Evolutionary conservation across 2,113 vertebrate genomes (phyloP).

Genomic region (Antigone vipio): DNA sequence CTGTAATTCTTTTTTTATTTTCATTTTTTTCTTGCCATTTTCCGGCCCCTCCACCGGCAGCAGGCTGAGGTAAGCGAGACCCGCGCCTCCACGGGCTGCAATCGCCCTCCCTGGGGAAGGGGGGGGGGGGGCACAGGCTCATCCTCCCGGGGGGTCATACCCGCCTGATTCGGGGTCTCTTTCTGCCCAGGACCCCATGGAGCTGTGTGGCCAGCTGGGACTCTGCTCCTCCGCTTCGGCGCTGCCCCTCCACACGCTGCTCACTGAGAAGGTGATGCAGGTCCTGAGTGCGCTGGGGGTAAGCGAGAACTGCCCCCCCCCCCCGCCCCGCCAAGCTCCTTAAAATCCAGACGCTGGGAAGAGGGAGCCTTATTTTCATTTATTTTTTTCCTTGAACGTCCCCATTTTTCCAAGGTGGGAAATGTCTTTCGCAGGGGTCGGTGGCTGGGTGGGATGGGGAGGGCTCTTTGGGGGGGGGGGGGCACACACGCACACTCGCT

Average conservation of each 20-base stretch:
- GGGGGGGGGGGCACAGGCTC: neutral
- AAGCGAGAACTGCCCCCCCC: neutral
- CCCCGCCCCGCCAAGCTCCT: neutral
- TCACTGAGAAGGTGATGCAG: conserved; percentile 61
- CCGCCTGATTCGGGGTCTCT: neutral
- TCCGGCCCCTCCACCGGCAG: neutral
- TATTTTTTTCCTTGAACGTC: too few relatives aligned
- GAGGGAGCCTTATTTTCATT: neutral
- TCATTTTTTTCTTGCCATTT: conserved; percentile 1
- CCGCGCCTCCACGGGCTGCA: accelerated
- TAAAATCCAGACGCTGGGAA: neutral
- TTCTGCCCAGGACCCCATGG: conserved; percentile 75
- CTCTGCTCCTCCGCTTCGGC: conserved; percentile 75
- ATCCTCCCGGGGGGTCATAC: too few relatives aligned
- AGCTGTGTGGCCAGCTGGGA: conserved; percentile 77
- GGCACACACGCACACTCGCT: too few relatives aligned
- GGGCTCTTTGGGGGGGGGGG: too few relatives aligned
- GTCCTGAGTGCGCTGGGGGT: conserved; percentile 23
- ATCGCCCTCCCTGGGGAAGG: neutral
- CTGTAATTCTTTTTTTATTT: conserved; percentile 25
- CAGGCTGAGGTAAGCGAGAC: conserved; percentile 68
- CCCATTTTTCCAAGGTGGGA: neutral
- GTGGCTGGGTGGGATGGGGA: neutral
- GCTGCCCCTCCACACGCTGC: conserved; percentile 73
- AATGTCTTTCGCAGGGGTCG: too few relatives aligned